phyloP scores from a whole-genome alignment of 2,888 invertebrate genomes.

The Cyaniris semiargus region DNA sequence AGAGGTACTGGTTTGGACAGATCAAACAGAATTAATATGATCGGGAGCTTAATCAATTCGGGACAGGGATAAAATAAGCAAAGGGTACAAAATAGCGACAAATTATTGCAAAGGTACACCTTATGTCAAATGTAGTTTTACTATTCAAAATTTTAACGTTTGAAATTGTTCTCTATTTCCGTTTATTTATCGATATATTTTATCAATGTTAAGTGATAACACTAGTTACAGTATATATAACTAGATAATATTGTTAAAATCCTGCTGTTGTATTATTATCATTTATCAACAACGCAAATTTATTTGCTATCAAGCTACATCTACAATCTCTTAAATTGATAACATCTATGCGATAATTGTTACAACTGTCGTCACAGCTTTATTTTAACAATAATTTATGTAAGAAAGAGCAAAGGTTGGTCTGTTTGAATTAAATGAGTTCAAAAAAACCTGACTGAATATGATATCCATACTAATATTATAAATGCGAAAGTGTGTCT shows the following conservation, averaged over 20 bases:
- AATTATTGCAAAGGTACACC: background rate
- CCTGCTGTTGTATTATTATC: background rate
- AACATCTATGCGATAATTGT: background rate
- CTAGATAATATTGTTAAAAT: background rate
- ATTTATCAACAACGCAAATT: background rate
- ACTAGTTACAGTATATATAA: background rate
- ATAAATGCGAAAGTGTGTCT: too few relatives aligned
- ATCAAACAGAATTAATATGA: constrained; percentile 17
- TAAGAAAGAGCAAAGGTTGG: too few relatives aligned
- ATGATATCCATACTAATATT: too few relatives aligned
- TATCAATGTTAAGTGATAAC: background rate
- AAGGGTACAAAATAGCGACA: background rate
- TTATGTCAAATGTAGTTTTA: background rate
- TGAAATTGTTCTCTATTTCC: background rate
- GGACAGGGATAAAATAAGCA: background rate
- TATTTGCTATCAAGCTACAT: background rate
- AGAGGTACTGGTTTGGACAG: constrained; percentile 3
- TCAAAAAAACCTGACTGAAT: too few relatives aligned
- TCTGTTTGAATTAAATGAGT: too few relatives aligned
- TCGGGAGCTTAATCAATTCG: background rate
- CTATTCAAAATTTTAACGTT: background rate
- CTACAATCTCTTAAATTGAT: background rate
- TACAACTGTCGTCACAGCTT: background rate
- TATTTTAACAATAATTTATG: background rate
- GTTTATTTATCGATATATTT: background rate